Base-by-base conservation (phyloP, 2,113 vertebrate species). In the Platycercus adscitus region DNA sequence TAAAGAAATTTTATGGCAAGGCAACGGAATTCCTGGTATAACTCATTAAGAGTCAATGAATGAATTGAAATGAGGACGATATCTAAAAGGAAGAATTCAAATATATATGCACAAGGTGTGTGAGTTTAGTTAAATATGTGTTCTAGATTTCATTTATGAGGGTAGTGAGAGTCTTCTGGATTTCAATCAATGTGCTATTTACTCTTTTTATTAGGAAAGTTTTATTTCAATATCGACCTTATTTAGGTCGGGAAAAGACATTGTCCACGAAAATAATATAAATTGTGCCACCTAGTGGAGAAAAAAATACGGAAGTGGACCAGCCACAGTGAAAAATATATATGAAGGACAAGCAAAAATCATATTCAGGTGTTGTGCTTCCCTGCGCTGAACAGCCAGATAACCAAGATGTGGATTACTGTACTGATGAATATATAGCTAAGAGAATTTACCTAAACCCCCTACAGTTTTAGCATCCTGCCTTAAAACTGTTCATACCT, bases 201-300 rank as follows among this genome's bases (percentile, higher is more conserved):
- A 77, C 63, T 82, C 55, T 61, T 90, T 92, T 50, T 85, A 93
- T 80, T 92, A 43, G 24, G 56, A 63, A 86, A 87, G 58, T 66
- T 91, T 82, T 88, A 46, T 92, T 95, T 95, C 68, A 61, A 25
- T 84, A 33, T 39, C 86, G 61, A 47, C 43, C 46, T 80, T 53
- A 64, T 68, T 95, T 94, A 86, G 50, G 41, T 64, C 33, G 46
- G n/a, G 43, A 31, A 52, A 76, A 88, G n/a, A 80, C 43, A 9
- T 19, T 6, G 19, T 71, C 24, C 50, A 92, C 86, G 94, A 98
- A 98, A 98, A 84, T 73, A 97, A 29, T 96, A 98, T 69, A 97
- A 97, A 97, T 96, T 93, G 41, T 92, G 98, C 95, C 98, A 98
- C 95, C 98, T 98, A 96, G 97, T 98, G 98, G 97, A 70, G 14